Conservation (phyloP, 2,113 vertebrate genomes). For the Microtus montanus region DNA sequence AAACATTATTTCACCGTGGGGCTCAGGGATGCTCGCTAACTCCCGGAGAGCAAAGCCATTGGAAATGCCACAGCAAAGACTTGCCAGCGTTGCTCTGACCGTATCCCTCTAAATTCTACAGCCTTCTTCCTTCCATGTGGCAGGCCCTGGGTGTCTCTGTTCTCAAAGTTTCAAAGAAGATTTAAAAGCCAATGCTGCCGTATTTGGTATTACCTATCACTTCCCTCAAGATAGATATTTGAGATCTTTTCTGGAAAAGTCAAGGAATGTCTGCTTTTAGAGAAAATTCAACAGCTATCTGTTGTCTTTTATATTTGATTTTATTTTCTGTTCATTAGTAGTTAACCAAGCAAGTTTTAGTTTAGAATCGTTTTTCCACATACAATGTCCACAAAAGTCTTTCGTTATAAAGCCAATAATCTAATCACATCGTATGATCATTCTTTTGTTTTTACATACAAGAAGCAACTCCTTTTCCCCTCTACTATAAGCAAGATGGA, state of each 20-base stretch:
- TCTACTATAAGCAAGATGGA: conserved; percentile 36
- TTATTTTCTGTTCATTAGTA: conserved; percentile 55
- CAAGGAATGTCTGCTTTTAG: conserved; percentile 6
- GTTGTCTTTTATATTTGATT: neutral
- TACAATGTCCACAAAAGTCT: conserved; percentile 9
- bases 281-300: neutral
- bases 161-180: neutral
- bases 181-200: conserved; percentile 9
- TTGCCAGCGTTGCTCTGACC: neutral
- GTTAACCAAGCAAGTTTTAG: neutral
- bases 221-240: neutral
- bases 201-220: conserved; percentile 28
- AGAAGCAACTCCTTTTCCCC: neutral
- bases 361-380: neutral
- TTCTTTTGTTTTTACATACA: neutral
- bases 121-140: neutral
- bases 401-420: conserved; percentile 4
- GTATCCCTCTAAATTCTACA: neutral
- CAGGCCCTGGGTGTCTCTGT: neutral
- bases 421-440: conserved; percentile 3
- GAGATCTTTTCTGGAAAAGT: conserved; percentile 44
- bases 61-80: neutral
- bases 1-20: neutral
- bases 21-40: neutral
- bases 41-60: neutral